Conservation (phyloP, 1,140 invertebrate genomes). For the Goniozus legneri region DNA sequence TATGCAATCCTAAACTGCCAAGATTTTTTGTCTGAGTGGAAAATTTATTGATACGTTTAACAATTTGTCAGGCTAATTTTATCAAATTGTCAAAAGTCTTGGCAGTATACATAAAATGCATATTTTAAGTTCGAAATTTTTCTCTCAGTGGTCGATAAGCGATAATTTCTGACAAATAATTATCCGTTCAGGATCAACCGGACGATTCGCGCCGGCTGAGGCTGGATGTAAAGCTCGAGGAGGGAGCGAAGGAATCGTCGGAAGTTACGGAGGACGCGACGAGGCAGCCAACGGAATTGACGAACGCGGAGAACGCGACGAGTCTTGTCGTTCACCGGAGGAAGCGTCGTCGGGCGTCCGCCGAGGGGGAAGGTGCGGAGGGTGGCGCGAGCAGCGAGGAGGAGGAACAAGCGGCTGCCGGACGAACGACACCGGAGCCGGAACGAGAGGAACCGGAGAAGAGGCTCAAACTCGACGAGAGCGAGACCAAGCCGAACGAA, state of each 20-base stretch:
- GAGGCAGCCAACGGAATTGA: slow-evolving; percentile 2
- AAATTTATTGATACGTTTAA: no score
- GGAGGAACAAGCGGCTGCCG: slow-evolving; percentile 52
- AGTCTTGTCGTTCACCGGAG: slow-evolving; percentile 24
- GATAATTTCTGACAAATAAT: no score
- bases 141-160: no score
- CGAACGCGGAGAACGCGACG: slow-evolving; percentile 6
- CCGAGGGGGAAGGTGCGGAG: slow-evolving; percentile 18
- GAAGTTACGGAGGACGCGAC: slow-evolving; percentile 2
- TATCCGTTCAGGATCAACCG: no score
- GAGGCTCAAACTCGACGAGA: slow-evolving; percentile 37
- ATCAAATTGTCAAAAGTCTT: no score
- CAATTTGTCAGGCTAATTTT: no score
- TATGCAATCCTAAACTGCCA: no score
- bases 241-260: slow-evolving; percentile 15
- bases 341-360: slow-evolving; percentile 42
- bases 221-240: slow-evolving; percentile 15
- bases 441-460: slow-evolving; percentile 29
- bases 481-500: slow-evolving; percentile 26
- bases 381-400: slow-evolving; percentile 22
- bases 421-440: slow-evolving; percentile 44
- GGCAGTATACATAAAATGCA: no score
- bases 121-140: no score
- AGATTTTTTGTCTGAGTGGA: no score
- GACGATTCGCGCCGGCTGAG: slow-evolving; percentile 52